Evolutionary conservation across 2,113 vertebrate genomes (phyloP), one percentile per base, ranked within the genome.

Genomic region (Oenanthe melanoleuca): DNA sequence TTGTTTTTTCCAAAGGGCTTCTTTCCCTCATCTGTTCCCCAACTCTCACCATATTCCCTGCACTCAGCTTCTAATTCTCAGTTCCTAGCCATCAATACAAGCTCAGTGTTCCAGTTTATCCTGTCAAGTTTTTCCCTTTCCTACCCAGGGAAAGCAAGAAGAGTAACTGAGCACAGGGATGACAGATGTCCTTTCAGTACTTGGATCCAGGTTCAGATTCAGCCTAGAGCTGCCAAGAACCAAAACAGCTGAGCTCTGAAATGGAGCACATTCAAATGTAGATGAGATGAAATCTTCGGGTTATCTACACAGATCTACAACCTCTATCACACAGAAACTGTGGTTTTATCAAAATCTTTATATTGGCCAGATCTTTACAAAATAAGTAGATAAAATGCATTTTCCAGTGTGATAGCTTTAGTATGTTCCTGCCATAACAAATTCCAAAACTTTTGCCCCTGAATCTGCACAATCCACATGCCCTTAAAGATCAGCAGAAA

Each of bases 91-190:
- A 6, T 45, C 77, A 93, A 80, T 38, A 83, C 12, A 73, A 65
- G 59, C 74, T 65, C 55, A 57, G 21, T 1, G 2, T 69, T 94
- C 66, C 59, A 77, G 71, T 80, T 96, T 94, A 95, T 70, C 82
- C 90, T 94, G 50, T 86, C 85, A 21, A 50, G 26, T 96, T 87
- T 86, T 90, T 55, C 74, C 88, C 79, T 66, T 86, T 89, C 42
- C 44, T 49, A 55, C 22, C 29, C 40, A 50, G 22, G 42, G 66
- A 95, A 89, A 92, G 84, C 57, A 92, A 50, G 70, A 79, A 69
- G 57, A 81, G 44, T 77, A 87, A 89, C 60, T 55, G 52, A 86
- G 72, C 64, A 63, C 17, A 88, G 74, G 66, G 88, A 85, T 57
- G 80, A 85, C 86, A 94, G 93, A 95, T 96, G 95, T 92, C 74